These are phyloP conservation scores for Micronycteris hirsuta DNA, from an alignment of 2,113 vertebrate species.

Conservation along the genomic window DNA sequence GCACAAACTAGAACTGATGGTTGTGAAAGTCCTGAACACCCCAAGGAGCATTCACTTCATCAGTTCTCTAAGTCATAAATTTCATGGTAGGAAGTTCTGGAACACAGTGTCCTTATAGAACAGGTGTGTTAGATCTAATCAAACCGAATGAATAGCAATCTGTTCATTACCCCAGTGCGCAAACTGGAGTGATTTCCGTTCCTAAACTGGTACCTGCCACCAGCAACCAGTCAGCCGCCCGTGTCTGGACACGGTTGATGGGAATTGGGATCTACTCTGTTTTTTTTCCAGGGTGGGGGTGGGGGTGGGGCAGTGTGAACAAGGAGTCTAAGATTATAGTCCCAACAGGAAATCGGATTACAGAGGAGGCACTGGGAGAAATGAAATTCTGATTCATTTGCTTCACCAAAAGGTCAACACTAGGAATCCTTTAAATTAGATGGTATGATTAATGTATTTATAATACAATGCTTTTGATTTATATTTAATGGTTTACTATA, in stretches of 20 bases:
- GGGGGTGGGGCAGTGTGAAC: neutral
- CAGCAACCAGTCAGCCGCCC: neutral
- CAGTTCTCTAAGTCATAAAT: neutral
- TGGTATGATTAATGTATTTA: neutral
- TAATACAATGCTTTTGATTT: neutral
- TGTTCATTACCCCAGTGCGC: neutral
- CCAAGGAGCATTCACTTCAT: neutral
- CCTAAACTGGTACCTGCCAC: neutral
- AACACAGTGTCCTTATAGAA: neutral
- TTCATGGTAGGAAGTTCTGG: neutral
- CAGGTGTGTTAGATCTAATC: neutral
- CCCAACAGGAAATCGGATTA: neutral
- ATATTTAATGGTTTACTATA: neutral
- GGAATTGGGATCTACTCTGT: neutral
- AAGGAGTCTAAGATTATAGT: neutral
- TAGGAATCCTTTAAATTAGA: neutral
- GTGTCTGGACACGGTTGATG: neutral
- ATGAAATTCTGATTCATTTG: neutral
- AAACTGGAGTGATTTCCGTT: neutral
- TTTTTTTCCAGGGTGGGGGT: too few relatives aligned
- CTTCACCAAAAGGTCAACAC: neutral
- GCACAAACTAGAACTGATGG: neutral
- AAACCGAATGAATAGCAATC: neutral
- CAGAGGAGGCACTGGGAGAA: neutral
- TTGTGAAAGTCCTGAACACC: neutral